Evolutionary conservation across 2,797 vertebrate genomes (phyloP), one percentile per base, ranked within the genome.

Genomic region (Micropoecilia bifurca): DNA sequence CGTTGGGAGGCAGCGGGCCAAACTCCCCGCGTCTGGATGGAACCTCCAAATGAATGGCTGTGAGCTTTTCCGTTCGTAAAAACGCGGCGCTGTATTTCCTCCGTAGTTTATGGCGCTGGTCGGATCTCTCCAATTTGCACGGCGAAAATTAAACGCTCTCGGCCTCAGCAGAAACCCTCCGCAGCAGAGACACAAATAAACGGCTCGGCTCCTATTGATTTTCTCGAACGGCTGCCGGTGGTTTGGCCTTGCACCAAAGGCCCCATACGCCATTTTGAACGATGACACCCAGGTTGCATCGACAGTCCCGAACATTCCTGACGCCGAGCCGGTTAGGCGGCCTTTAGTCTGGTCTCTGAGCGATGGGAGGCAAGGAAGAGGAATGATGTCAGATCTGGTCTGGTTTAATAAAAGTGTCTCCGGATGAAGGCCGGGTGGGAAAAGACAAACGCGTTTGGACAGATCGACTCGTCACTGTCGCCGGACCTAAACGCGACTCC

Each of bases 141-240:
- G 12, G 39, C 73, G 75, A 76, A 71, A 78, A 81, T 55, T 47
- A 84, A 48, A 73, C 2, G 41, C 14, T 55, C 18, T 16, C 66
- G 53, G 71, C 68, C 68, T 76, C 2, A 47, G 41, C 13, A 74
- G 47, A 30, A 46, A 82, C 78, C 53, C 33, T 78, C 33, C 73
- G 79, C 80, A 61, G 78, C 77, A 83, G 57, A 79, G 73, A 80
- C 74, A 73, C 28, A 80, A 74, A 80, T 30, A 50, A 85, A 83
- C 79, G 71, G 80, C 82, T 78, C n/a, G 63, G 80, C 76, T 85
- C 6, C 33, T 82, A 92, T 93, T 86, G 92, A 93, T 91, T 92
- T 91, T 83, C 20, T 80, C 85, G 80, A 86, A 91, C 61, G 75
- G 81, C 81, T 88, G 85, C 80, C 81, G 78, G 76, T 8, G 72